Evolutionary conservation across 2,888 invertebrate genomes (phyloP).

Genomic region (Calephelis perditalis): DNA sequence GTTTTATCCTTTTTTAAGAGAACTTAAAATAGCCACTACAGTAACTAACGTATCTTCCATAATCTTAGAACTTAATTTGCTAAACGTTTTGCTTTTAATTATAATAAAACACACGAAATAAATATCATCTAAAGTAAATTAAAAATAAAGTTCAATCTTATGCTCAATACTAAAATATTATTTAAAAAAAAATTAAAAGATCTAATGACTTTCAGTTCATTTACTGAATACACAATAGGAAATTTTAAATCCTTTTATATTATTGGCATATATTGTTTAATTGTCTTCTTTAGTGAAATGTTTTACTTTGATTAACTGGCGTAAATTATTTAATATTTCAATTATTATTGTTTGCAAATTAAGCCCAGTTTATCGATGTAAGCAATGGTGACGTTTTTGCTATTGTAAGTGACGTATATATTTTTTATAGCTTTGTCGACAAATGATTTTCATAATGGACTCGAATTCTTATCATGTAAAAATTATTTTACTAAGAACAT

Average conservation of each 20-base stretch:
- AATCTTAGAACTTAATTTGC: too few relatives aligned
- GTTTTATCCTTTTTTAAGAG: too few relatives aligned
- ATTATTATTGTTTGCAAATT: not conserved
- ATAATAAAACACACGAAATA: too few relatives aligned
- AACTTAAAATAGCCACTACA: too few relatives aligned
- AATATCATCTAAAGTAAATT: too few relatives aligned
- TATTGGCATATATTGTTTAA: constrained; percentile 1
- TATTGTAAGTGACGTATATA: constrained; percentile 29
- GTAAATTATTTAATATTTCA: not conserved
- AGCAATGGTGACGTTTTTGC: constrained; percentile 11
- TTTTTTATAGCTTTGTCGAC: constrained; percentile 58
- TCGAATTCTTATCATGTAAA: too few relatives aligned
- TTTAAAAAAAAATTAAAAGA: not conserved
- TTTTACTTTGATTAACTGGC: constrained; percentile 5
- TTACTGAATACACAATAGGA: not conserved
- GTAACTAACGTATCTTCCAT: too few relatives aligned
- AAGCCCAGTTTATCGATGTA: constrained; percentile 1
- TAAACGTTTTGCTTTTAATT: too few relatives aligned
- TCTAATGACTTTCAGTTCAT: constrained; percentile 2
- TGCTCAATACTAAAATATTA: not conserved
- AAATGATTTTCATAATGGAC: constrained; percentile 41
- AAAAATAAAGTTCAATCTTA: not conserved
- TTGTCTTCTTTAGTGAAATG: not conserved
- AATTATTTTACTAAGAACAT: too few relatives aligned
- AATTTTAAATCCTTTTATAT: not conserved